These are phyloP conservation scores for Harpagifer antarcticus DNA, from an alignment of 2,797 vertebrate species.

Conservation along the genomic window DNA sequence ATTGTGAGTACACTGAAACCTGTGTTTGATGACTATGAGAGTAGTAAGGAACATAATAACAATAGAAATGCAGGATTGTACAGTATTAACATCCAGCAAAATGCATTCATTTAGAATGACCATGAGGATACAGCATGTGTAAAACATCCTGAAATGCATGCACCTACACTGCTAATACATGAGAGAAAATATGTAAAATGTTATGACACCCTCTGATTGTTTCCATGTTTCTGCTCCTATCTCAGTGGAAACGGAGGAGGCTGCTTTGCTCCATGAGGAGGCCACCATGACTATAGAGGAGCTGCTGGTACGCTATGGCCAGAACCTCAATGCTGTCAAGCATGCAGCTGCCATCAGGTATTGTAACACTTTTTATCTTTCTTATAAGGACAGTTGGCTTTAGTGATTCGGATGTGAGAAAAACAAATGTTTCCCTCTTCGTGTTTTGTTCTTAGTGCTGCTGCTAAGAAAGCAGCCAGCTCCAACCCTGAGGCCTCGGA, in stretches of 20 bases:
- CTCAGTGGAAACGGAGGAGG: conserved; percentile 97
- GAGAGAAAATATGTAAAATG: neutral
- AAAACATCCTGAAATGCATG: neutral
- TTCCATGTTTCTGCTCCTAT: neutral
- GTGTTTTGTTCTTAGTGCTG: conserved; percentile 53
- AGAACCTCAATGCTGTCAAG: conserved; percentile 91
- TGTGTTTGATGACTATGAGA: neutral
- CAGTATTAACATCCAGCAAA: neutral
- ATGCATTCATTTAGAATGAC: neutral
- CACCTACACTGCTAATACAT: neutral
- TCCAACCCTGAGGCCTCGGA: conserved; percentile 63
- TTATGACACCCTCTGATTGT: neutral
- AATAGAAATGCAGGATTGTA: neutral
- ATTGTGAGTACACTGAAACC: conserved; percentile 83
- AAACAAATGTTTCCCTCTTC: neutral
- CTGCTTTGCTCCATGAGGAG: conserved; percentile 95
- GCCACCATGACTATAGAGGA: conserved; percentile 99
- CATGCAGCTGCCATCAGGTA: conserved; percentile 78
- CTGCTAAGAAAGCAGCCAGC: conserved; percentile 81
- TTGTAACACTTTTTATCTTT: neutral
- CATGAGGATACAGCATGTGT: neutral
- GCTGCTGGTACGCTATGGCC: conserved; percentile 95
- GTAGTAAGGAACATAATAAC: neutral
- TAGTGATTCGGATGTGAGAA: neutral
- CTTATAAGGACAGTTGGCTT: neutral